Evolutionary conservation across 2,113 vertebrate species (phyloP).

Genomic region (Saccopteryx bilineata): DNA sequence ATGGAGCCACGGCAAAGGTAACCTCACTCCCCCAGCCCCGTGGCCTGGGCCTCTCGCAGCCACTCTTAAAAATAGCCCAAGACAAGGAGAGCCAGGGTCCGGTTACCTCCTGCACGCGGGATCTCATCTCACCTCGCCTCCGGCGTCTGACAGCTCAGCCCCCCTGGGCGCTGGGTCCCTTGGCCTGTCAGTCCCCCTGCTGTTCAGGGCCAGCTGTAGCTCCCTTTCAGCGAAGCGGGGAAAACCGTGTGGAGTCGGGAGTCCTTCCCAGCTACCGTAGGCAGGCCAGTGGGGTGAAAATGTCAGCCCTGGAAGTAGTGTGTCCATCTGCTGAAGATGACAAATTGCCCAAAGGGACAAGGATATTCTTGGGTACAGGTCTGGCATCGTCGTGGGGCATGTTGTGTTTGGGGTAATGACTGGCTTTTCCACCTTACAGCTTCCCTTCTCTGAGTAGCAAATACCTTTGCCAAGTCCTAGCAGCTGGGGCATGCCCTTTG

Average conservation of each 20-base stretch:
- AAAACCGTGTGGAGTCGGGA: background rate
- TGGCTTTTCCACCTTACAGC: background rate
- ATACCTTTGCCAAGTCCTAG: background rate
- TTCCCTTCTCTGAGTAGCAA: background rate
- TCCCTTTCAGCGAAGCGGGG: background rate
- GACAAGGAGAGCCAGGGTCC: slow-evolving; percentile 65
- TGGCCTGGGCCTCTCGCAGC: slow-evolving; percentile 60
- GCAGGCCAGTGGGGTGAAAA: background rate
- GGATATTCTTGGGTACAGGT: background rate
- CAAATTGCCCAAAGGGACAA: background rate
- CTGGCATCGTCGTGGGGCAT: too few species aligned
- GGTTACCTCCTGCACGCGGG: slow-evolving; percentile 71
- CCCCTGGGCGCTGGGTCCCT: background rate
- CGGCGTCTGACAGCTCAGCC: background rate
- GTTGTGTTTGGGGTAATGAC: background rate
- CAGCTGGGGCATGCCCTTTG: background rate
- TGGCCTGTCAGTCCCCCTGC: background rate
- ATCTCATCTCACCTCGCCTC: slow-evolving; percentile 62
- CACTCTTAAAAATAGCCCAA: slow-evolving; percentile 83
- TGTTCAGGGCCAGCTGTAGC: background rate
- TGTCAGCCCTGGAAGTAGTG: background rate
- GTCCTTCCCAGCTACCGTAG: background rate
- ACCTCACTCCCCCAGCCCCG: slow-evolving; percentile 72
- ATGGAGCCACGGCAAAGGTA: slow-evolving; percentile 77
- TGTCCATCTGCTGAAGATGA: background rate